Conservation (phyloP, 64 coral and sea anemone species). For the Cladopsammia gracilis region DNA sequence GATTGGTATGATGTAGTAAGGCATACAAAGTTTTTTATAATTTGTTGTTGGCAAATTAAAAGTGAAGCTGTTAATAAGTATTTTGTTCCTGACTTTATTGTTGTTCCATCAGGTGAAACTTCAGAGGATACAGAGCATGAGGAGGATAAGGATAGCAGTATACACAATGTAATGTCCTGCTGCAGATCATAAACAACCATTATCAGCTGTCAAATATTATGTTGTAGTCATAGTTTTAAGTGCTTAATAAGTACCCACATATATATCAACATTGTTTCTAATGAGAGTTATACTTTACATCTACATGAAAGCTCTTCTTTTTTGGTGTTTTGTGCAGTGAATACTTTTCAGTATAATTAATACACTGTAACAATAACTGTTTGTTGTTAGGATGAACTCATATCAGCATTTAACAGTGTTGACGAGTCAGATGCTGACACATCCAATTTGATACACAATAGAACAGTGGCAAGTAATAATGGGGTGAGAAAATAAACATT, state of each 20-base stretch:
- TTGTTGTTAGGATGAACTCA: slow-evolving; percentile 58
- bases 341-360: no score
- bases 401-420: slow-evolving; percentile 70
- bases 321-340: no score
- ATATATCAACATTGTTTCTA: no score
- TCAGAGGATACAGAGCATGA: slow-evolving; percentile 62
- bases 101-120: neutral
- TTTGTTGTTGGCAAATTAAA: neutral
- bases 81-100: neutral
- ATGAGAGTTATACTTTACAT: no score
- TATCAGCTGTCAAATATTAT: neutral
- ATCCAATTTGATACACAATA: slow-evolving; percentile 21
- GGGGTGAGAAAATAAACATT: neutral
- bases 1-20: no score
- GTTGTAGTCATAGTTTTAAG: no score
- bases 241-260: no score
- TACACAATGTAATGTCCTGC: neutral
- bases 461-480: slow-evolving; percentile 20
- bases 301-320: no score
- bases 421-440: slow-evolving; percentile 62
- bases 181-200: neutral
- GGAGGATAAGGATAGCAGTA: slow-evolving; percentile 69
- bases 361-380: neutral
- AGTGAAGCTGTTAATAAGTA: neutral
- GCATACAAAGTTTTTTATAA: no score